These are phyloP conservation scores for Chrysomela aeneicollis DNA, from an alignment of 2,888 invertebrate species.

Conservation along the genomic window DNA sequence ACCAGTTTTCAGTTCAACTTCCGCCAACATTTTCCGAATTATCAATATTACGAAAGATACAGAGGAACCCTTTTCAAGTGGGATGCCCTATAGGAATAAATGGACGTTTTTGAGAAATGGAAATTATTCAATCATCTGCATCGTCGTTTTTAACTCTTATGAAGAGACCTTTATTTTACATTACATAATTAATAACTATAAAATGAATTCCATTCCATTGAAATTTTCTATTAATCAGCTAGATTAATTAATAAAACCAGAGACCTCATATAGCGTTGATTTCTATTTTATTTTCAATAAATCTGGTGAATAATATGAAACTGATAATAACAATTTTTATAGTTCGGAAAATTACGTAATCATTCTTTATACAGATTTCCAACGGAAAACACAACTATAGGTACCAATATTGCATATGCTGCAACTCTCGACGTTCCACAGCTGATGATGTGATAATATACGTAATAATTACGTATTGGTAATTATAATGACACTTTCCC, in stretches of 20 bases:
- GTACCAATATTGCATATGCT: background rate
- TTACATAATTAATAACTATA: background rate
- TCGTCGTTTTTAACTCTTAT: no score
- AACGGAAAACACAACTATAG: background rate
- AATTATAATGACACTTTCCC: constrained; percentile 1
- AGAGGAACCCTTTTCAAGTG: no score
- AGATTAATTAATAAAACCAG: background rate
- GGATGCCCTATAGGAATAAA: no score
- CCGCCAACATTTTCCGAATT: no score
- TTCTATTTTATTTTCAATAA: constrained; percentile 11
- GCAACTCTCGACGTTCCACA: background rate
- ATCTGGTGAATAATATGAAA: constrained; percentile 15
- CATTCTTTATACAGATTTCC: background rate
- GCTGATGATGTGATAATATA: background rate
- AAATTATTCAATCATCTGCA: no score
- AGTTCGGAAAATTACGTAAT: background rate
- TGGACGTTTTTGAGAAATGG: no score
- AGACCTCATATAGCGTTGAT: constrained; percentile 2
- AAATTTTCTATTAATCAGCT: background rate
- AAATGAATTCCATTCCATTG: background rate
- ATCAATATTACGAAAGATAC: no score
- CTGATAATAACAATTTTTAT: constrained; percentile 11
- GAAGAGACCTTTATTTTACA: no score
- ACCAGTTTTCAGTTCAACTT: no score
- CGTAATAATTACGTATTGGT: background rate